These are phyloP conservation scores for Neolamprologus devosi DNA, from an alignment of 2,113 vertebrate genomes.

Conservation along the genomic window DNA sequence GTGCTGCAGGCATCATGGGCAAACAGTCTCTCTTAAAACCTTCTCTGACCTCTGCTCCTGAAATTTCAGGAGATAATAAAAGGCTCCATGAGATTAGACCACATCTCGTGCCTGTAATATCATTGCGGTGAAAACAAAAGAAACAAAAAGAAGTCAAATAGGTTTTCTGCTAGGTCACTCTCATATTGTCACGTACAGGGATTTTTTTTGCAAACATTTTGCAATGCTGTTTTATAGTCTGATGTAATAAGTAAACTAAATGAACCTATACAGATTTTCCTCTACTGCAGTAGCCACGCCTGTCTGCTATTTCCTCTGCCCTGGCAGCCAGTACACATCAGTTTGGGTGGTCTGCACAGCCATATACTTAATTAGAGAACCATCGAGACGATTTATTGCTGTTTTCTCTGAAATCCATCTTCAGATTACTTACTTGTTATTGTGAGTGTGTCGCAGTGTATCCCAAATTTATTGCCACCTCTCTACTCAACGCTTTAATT, in stretches of 20 bases:
- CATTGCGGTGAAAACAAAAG: not conserved
- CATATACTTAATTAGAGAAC: not conserved
- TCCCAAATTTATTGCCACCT: not conserved
- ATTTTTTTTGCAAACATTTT: not conserved
- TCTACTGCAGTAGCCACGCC: constrained; percentile 40
- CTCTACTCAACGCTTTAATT: not conserved
- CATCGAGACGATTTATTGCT: not conserved
- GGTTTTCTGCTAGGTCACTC: not conserved
- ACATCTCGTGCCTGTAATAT: not conserved
- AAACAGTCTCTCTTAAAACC: not conserved
- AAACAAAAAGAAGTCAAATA: constrained; percentile 6
- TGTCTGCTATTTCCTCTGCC: not conserved
- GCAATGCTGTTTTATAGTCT: not conserved
- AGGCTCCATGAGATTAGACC: not conserved
- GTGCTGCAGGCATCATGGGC: not conserved
- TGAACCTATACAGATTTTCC: not conserved
- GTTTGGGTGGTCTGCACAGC: not conserved
- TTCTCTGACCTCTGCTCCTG: not conserved
- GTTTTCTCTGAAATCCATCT: not conserved
- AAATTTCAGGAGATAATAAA: not conserved
- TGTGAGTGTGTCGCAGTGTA: not conserved
- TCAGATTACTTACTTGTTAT: not conserved
- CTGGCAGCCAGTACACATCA: not conserved
- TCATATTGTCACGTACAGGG: not conserved
- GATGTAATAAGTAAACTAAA: not conserved